A percentile compares a stretch with the other conserved stretches of the same genome.
Evolutionary conservation across 2,113 vertebrate species (phyloP).

Genomic region (Columba livia): DNA sequence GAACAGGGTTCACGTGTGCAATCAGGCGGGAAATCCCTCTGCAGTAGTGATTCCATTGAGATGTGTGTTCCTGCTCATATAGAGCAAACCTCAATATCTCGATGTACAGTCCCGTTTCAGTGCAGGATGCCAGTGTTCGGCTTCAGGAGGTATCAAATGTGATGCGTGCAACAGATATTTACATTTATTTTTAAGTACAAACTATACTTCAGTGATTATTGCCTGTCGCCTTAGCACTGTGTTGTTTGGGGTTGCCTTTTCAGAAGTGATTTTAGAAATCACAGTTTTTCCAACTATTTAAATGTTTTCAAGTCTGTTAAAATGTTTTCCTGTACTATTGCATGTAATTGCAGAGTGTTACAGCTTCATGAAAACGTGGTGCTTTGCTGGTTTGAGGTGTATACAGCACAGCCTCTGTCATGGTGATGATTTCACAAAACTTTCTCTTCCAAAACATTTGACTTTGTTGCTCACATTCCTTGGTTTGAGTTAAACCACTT

Average conservation of each 20-base stretch:
- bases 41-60: neutral
- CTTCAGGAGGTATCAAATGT: fast-evolving
- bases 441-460: neutral
- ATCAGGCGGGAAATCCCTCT: neutral
- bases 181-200: neutral
- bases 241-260: neutral
- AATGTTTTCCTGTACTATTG: neutral
- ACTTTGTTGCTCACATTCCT: neutral
- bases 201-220: neutral
- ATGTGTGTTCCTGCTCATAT: fast-evolving
- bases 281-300: neutral
- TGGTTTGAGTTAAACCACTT: neutral
- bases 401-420: neutral
- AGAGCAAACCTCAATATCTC: neutral
- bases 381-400: neutral
- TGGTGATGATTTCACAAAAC: neutral
- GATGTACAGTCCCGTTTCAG: fast-evolving
- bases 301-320: neutral
- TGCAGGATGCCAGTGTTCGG: neutral
- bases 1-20: fast-evolving
- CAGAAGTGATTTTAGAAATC: neutral
- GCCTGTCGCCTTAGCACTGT: neutral
- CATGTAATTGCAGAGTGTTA: neutral
- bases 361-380: neutral
- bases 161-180: neutral